Conservation (phyloP, 1,140 invertebrate species). For the Aethina tumida region DNA sequence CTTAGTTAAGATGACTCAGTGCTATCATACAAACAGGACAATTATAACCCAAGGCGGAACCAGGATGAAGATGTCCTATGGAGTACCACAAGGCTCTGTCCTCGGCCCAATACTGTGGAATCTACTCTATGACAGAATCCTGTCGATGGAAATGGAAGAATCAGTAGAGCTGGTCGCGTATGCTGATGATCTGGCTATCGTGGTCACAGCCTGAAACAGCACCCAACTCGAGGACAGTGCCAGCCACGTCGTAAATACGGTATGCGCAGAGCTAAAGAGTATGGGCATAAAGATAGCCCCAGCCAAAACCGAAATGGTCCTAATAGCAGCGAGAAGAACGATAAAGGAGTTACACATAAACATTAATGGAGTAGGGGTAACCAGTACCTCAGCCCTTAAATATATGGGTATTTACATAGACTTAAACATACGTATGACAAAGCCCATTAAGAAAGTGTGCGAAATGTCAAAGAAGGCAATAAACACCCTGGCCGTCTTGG, state of each 20-base stretch:
- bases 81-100: conserved; percentile 32
- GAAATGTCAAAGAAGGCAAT: neutral
- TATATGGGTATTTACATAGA: conserved; percentile 13
- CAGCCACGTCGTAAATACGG: neutral
- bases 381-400: conserved; percentile 4
- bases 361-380: neutral
- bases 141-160: conserved; percentile 14
- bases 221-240: conserved; percentile 7
- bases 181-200: conserved; percentile 25
- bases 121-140: conserved; percentile 24
- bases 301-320: conserved; percentile 14
- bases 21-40: conserved; percentile 9
- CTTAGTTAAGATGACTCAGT: conserved; percentile 5
- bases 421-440: neutral
- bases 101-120: conserved; percentile 31
- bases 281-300: conserved; percentile 6
- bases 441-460: conserved; percentile 4
- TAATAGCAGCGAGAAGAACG: conserved; percentile 11
- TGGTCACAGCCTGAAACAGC: conserved; percentile 9
- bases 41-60: conserved; percentile 2
- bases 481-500: neutral
- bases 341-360: neutral
- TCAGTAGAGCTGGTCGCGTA: conserved; percentile 19
- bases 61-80: conserved; percentile 13
- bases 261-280: conserved; percentile 1